Conservation (phyloP, 2,888 invertebrate genomes). For the Lasioglossum pauxillum region DNA sequence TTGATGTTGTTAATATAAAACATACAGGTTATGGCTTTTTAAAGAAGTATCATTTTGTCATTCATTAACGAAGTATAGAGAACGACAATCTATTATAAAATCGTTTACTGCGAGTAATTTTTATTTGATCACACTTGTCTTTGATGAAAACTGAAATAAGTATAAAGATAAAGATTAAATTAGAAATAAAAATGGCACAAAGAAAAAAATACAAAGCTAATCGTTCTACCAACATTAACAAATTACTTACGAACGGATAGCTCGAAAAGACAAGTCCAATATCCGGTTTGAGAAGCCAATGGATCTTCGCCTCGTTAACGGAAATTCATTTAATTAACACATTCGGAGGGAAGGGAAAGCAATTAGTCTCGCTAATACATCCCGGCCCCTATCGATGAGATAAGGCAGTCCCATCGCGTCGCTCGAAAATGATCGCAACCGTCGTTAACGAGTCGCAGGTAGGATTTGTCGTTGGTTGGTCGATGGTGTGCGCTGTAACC, state of each 20-base stretch:
- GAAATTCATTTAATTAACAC: slow-evolving; percentile 29
- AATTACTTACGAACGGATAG: not conserved
- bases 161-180: no score
- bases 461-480: slow-evolving; percentile 7
- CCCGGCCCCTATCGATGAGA: slow-evolving; percentile 19
- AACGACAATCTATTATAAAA: no score
- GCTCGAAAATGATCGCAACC: slow-evolving; percentile 22
- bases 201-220: not conserved
- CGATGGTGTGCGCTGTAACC: slow-evolving; percentile 10
- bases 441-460: slow-evolving; percentile 39
- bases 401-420: slow-evolving; percentile 10
- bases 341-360: not conserved
- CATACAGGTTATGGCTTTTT: no score
- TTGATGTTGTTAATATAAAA: no score
- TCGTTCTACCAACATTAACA: not conserved
- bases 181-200: no score
- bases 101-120: not conserved
- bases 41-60: no score
- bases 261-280: not conserved
- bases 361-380: slow-evolving; percentile 41
- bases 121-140: not conserved
- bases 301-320: not conserved
- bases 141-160: no score
- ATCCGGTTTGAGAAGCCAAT: not conserved
- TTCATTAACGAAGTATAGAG: no score